Evolutionary conservation across 2,888 invertebrate species (phyloP), one percentile per base, ranked within the genome.

Genomic region (Amphipyra berbera): DNA sequence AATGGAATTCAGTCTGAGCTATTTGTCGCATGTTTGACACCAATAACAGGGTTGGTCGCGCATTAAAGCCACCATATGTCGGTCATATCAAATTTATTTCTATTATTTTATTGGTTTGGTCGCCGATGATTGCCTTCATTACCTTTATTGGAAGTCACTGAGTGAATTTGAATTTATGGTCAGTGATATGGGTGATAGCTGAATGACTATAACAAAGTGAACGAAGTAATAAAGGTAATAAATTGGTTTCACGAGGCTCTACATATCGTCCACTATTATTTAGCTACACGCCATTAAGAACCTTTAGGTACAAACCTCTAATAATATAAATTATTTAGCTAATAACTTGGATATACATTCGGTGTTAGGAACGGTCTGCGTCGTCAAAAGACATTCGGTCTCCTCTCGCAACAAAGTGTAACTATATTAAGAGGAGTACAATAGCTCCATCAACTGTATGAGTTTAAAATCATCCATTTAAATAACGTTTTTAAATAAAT

Each of bases 401-500:
- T 68, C 62, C 66, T 74, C 74, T 78, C 75, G 76, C 74, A 83
- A 86, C 81, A 87, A 86, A 87, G 78, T 85, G 87, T 92, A 90
- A 88, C 87, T 87, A 88, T 87, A 92, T 91, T 90, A 91, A 79
- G 80, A 78, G 66, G 83, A 82, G 82, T 82, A 95, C 94, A 95
- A 94, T 89, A 84, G 93, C 73, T 77, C 87, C 87, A 90, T 92
- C 90, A 88, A 85, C 84, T 88, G 90, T 89, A 90, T 88, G 88
- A 89, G 94, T 91, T 95, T 94, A 94, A 91, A 94, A 92, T 94
- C 94, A 95, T 94, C 91, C 93, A 94, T 94, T 94, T 94, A 94
- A 94, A 94, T 94, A 94, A 93, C 92, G 90, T 94, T 95, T 94
- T 94, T 94, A 95, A 95, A 95, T 94, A 95, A 95, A 95, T 95